phyloP scores from a whole-genome alignment of 2,888 invertebrate species.

The Archaeoteleia sp. region DNA sequence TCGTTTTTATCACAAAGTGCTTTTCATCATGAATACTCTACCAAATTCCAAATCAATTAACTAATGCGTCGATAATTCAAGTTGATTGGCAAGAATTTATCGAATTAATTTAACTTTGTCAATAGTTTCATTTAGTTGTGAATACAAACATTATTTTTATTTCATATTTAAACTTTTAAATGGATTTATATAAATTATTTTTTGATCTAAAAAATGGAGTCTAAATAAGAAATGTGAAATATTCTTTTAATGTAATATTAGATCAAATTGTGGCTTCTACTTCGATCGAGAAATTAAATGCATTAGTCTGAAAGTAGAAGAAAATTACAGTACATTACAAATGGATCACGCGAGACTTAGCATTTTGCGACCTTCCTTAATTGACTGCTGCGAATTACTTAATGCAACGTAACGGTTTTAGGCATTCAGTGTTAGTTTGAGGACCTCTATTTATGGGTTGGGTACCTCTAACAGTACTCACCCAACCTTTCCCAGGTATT shows the following conservation, averaged over 20 bases:
- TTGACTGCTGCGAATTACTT: constrained; percentile 53
- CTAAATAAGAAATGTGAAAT: too few species aligned
- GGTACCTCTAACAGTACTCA: constrained; percentile 41
- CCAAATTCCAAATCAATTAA: constrained; percentile 45
- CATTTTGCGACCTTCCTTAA: constrained; percentile 52
- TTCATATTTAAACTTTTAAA: too few species aligned
- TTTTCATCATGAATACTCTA: constrained; percentile 48
- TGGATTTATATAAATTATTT: too few species aligned
- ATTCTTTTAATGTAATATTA: constrained; percentile 27
- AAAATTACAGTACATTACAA: constrained; percentile 43
- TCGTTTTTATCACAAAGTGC: constrained; percentile 48
- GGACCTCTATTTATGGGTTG: constrained; percentile 37
- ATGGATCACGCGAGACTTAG: constrained; percentile 48
- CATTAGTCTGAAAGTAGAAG: constrained; percentile 33
- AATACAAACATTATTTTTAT: too few species aligned
- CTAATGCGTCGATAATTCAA: constrained; percentile 28
- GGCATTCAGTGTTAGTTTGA: constrained; percentile 49
- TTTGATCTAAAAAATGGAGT: too few species aligned
- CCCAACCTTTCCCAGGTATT: constrained; percentile 46
- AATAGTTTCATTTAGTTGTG: too few species aligned
- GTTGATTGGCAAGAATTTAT: too few species aligned
- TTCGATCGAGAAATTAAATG: too few species aligned
- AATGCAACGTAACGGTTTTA: constrained; percentile 53
- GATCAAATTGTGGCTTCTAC: too few species aligned
- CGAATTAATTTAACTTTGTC: too few species aligned